These are phyloP conservation scores for Tringa solitaria DNA, from an alignment of 2,113 vertebrate genomes.

Conservation along the genomic window DNA sequence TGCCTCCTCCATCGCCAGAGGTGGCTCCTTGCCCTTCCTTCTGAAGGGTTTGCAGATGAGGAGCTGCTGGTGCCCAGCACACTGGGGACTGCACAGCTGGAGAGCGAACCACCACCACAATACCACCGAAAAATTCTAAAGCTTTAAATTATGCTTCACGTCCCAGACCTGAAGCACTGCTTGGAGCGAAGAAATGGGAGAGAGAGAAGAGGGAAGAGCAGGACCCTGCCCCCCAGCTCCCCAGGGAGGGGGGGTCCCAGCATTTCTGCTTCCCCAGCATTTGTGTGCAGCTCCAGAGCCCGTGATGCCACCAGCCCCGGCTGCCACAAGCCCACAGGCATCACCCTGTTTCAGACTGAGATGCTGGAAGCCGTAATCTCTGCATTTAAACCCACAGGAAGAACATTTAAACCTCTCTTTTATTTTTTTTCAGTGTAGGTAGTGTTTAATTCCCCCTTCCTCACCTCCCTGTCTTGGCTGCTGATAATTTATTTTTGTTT, in stretches of 20 bases:
- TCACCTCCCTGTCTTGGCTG: neutral
- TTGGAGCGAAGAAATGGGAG: too few relatives aligned
- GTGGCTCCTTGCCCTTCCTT: neutral
- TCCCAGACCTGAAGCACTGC: neutral
- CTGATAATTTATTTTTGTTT: neutral
- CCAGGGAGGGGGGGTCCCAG: neutral
- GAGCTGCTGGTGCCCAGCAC: neutral
- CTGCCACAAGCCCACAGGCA: neutral
- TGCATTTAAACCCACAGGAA: neutral
- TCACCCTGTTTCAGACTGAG: neutral
- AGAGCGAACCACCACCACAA: neutral
- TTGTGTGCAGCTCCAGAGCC: neutral
- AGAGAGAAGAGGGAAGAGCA: neutral
- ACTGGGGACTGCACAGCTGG: neutral
- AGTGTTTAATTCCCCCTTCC: accelerated
- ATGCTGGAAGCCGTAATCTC: neutral
- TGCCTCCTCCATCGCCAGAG: neutral
- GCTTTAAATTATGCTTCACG: neutral
- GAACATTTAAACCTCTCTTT: neutral
- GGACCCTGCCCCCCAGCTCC: neutral
- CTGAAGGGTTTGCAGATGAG: too few relatives aligned
- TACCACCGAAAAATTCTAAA: neutral
- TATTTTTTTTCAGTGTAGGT: neutral
- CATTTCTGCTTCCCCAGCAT: neutral
- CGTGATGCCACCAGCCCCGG: neutral